These are phyloP conservation scores for Andrena trimmerana DNA, from an alignment of 2,888 invertebrate species.

Conservation along the genomic window DNA sequence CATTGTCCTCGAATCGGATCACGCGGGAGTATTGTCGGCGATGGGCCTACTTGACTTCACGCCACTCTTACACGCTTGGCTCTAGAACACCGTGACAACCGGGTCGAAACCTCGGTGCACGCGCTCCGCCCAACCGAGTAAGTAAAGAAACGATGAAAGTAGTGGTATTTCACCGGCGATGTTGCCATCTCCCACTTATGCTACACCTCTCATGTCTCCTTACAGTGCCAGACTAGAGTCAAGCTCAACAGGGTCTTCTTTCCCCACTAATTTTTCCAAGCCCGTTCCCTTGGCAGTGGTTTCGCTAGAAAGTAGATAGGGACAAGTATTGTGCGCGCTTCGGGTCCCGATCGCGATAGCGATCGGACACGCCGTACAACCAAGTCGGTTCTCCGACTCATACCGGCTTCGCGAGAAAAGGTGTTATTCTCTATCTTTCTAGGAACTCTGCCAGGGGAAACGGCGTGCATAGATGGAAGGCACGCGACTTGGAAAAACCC, in stretches of 20 bases:
- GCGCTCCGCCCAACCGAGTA: constrained; percentile 86
- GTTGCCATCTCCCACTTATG: constrained; percentile 85
- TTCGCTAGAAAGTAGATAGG: constrained; percentile 69
- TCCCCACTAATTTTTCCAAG: constrained; percentile 89
- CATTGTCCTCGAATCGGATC: constrained; percentile 87
- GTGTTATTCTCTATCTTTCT: no score
- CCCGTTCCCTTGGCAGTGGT: constrained; percentile 85
- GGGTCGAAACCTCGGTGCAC: constrained; percentile 81
- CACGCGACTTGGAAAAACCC: no score
- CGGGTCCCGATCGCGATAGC: no score
- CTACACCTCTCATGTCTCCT: constrained; percentile 88
- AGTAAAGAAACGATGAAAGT: constrained; percentile 86
- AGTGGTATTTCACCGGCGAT: constrained; percentile 55
- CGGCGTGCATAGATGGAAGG: no score
- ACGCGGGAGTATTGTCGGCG: constrained; percentile 85
- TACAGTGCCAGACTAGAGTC: constrained; percentile 81
- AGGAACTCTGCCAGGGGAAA: no score
- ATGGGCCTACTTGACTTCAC: constrained; percentile 80
- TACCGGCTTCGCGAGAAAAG: no score
- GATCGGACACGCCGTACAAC: no score
- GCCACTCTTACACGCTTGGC: constrained; percentile 46
- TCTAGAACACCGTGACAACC: constrained; percentile 83
- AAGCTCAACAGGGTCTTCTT: constrained; percentile 90
- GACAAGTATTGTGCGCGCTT: no score
- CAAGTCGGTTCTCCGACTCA: no score